phyloP scores from a whole-genome alignment of 2,888 invertebrate species.

The Coelopa pilipes region DNA sequence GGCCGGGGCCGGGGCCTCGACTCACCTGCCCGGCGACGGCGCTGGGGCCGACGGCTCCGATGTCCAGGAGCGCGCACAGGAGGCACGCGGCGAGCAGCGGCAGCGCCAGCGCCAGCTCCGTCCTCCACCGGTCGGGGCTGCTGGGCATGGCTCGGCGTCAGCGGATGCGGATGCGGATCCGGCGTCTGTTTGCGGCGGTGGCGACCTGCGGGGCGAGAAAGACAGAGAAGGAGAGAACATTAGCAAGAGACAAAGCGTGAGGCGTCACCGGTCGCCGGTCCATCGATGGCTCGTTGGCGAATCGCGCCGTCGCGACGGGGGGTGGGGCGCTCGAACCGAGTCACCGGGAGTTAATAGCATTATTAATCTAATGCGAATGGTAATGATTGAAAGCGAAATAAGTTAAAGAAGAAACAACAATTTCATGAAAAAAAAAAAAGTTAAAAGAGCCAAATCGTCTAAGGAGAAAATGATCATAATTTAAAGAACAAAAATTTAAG shows the following conservation, averaged over 20 bases:
- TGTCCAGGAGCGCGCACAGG: slow-evolving; percentile 24
- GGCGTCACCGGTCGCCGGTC: too few relatives aligned
- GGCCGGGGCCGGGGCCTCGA: background rate
- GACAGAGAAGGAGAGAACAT: too few relatives aligned
- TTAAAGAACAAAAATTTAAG: too few relatives aligned
- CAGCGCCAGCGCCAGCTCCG: slow-evolving; percentile 39
- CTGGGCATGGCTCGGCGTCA: background rate
- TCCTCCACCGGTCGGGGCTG: background rate
- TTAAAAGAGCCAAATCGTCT: too few relatives aligned
- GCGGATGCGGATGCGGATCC: background rate
- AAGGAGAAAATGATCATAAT: too few relatives aligned
- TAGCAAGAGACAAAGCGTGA: too few relatives aligned
- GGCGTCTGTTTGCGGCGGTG: background rate
- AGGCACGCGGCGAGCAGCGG: slow-evolving; percentile 45
- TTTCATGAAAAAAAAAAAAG: background rate
- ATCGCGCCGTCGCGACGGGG: too few relatives aligned
- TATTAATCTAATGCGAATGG: background rate
- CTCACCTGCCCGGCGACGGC: slow-evolving; percentile 19
- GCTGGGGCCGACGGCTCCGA: background rate
- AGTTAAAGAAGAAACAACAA: background rate
- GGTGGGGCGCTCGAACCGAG: background rate
- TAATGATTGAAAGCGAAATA: background rate
- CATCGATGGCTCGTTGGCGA: too few relatives aligned
- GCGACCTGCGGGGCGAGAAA: background rate
- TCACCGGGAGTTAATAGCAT: background rate